These are phyloP conservation scores for Melanchra persicariae DNA, from an alignment of 2,888 invertebrate species.

Conservation along the genomic window DNA sequence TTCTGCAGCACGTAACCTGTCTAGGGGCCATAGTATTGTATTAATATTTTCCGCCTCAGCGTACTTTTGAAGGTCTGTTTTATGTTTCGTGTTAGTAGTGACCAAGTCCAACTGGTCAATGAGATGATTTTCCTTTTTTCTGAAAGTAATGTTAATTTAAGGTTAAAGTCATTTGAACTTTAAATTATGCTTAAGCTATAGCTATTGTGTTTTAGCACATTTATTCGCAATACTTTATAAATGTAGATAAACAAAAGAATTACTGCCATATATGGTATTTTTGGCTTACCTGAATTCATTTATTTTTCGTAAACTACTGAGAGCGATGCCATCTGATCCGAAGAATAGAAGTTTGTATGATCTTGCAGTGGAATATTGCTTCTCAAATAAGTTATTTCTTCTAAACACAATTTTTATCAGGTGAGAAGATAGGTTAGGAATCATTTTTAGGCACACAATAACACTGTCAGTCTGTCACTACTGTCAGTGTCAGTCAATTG, in stretches of 20 bases:
- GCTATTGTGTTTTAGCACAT: neutral
- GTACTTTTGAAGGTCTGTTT: slow-evolving; percentile 93
- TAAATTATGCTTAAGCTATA: neutral
- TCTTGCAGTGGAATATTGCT: slow-evolving; percentile 68
- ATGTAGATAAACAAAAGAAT: neutral
- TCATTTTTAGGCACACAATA: slow-evolving; percentile 54
- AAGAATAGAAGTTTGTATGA: slow-evolving; percentile 92
- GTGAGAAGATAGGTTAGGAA: slow-evolving; percentile 77
- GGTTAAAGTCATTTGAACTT: neutral
- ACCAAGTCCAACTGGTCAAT: slow-evolving; percentile 93
- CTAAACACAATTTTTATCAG: slow-evolving; percentile 67
- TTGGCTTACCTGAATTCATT: slow-evolving; percentile 91
- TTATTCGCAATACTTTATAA: neutral
- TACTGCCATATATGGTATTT: neutral
- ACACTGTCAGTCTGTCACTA: neutral
- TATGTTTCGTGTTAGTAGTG: slow-evolving; percentile 91
- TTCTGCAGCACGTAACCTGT: slow-evolving; percentile 79
- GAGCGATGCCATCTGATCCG: slow-evolving; percentile 96
- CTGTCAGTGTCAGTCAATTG: neutral
- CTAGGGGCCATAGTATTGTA: slow-evolving; percentile 93
- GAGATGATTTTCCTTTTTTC: slow-evolving; percentile 85
- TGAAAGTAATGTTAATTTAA: slow-evolving; percentile 74
- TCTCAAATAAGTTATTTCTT: slow-evolving; percentile 69
- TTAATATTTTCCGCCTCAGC: slow-evolving; percentile 91
- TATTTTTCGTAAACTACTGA: slow-evolving; percentile 93